Evolutionary conservation across 2,888 invertebrate genomes (phyloP).

Genomic region (Dorcus hopei): DNA sequence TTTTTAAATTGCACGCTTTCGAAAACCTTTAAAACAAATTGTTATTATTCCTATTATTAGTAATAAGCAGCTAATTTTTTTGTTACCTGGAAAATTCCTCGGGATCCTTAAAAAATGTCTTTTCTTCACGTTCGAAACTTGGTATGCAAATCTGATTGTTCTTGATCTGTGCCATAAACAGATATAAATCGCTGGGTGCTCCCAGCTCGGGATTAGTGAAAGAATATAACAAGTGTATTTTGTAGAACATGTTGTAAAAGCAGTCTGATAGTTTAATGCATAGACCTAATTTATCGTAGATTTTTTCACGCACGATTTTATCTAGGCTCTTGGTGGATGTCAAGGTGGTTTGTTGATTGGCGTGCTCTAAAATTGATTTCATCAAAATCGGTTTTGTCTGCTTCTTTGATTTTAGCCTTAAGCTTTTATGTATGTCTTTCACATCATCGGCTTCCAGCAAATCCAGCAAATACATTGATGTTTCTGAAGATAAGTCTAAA

Average conservation of each 20-base stretch:
- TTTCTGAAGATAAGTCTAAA: slow-evolving; percentile 26
- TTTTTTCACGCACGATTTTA: slow-evolving; percentile 31
- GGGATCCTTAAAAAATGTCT: slow-evolving; percentile 32
- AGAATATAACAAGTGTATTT: slow-evolving; percentile 35
- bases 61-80: not conserved
- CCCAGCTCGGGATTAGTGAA: slow-evolving; percentile 32
- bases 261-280: slow-evolving; percentile 32
- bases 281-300: slow-evolving; percentile 32
- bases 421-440: slow-evolving; percentile 22
- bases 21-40: slow-evolving; percentile 16
- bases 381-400: slow-evolving; percentile 4
- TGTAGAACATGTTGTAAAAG: slow-evolving; percentile 29
- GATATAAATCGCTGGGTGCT: slow-evolving; percentile 30
- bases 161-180: slow-evolving; percentile 24
- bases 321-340: slow-evolving; percentile 30
- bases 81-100: slow-evolving; percentile 34
- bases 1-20: slow-evolving; percentile 17
- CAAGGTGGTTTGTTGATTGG: slow-evolving; percentile 33
- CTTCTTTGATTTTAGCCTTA: slow-evolving; percentile 20
- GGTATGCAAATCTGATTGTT: slow-evolving; percentile 32
- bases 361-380: slow-evolving; percentile 6
- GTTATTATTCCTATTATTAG: not conserved
- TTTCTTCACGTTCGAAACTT: slow-evolving; percentile 25
- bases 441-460: slow-evolving; percentile 20
- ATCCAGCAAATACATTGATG: slow-evolving; percentile 19